phyloP scores from a whole-genome alignment of 92 coral and sea anemone genomes.

The Micromussa lordhowensis region DNA sequence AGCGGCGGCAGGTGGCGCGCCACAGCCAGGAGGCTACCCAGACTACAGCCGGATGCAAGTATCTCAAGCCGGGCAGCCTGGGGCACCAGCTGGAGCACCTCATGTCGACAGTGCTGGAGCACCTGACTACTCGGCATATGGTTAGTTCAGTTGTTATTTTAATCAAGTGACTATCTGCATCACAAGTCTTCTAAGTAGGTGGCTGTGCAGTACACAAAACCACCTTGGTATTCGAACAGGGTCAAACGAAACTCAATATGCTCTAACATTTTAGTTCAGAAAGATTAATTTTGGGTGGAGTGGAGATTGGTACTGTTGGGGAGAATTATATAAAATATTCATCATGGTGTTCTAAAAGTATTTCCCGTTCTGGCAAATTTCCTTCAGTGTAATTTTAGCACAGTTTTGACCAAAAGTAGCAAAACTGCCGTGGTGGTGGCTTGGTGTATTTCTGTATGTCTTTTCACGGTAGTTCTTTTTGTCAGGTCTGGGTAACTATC shows the following conservation, averaged over 20 bases:
- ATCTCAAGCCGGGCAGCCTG: slow-evolving; percentile 47
- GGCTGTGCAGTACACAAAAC: background rate
- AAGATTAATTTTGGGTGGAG: too few species aligned
- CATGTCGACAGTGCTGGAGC: slow-evolving; percentile 26
- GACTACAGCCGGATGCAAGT: slow-evolving; percentile 30
- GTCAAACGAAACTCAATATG: background rate
- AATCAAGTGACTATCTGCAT: background rate
- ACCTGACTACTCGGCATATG: slow-evolving; percentile 41
- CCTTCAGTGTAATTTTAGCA: background rate
- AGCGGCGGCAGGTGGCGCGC: background rate
- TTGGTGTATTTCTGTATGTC: background rate
- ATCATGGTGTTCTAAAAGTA: too few species aligned
- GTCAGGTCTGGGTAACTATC: slow-evolving; percentile 82
- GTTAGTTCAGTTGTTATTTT: background rate
- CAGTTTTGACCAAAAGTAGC: background rate
- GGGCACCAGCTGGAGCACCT: slow-evolving; percentile 32
- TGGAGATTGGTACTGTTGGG: too few species aligned
- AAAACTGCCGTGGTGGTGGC: too few species aligned
- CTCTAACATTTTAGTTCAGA: too few species aligned
- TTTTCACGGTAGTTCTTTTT: background rate
- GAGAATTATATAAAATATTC: too few species aligned
- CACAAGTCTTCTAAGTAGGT: too few species aligned
- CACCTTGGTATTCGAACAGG: background rate
- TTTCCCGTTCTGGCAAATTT: too few species aligned
- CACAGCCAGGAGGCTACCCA: slow-evolving; percentile 28